These are phyloP conservation scores for Sepioteuthis lessoniana DNA, from an alignment of 2,888 invertebrate species.

Conservation along the genomic window DNA sequence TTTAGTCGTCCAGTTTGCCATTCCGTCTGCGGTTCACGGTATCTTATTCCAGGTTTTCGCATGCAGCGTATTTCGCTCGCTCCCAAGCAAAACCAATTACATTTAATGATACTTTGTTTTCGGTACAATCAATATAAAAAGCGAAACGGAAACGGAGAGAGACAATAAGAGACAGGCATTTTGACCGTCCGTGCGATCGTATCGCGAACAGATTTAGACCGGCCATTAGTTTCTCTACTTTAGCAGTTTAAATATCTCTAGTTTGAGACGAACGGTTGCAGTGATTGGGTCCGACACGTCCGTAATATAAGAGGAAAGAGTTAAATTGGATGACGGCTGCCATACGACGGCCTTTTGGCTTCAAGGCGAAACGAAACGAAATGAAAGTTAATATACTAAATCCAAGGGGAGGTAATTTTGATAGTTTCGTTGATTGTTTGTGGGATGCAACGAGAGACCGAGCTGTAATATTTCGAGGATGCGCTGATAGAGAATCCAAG, in stretches of 20 bases:
- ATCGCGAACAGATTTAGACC: not conserved
- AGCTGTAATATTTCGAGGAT: no score
- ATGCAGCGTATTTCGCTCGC: not conserved
- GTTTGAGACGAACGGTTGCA: not conserved
- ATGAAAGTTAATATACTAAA: constrained; percentile 5
- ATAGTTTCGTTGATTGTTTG: not conserved
- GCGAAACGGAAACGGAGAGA: not conserved
- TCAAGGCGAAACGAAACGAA: not conserved
- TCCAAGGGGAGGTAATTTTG: not conserved
- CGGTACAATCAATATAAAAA: not conserved
- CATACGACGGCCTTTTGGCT: not conserved
- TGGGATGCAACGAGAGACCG: no score
- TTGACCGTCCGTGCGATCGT: not conserved
- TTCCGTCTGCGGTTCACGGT: not conserved
- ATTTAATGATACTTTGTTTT: not conserved
- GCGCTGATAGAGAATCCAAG: no score
- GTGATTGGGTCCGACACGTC: not conserved
- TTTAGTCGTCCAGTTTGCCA: not conserved
- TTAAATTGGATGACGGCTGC: not conserved
- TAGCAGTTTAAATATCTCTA: not conserved
- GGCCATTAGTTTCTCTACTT: not conserved
- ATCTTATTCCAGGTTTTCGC: not conserved
- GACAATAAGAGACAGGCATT: not conserved
- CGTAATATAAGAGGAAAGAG: not conserved
- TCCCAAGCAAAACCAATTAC: not conserved